These are phyloP conservation scores for Drosophila miranda DNA, from an alignment of 1,140 invertebrate genomes.

Conservation along the genomic window DNA sequence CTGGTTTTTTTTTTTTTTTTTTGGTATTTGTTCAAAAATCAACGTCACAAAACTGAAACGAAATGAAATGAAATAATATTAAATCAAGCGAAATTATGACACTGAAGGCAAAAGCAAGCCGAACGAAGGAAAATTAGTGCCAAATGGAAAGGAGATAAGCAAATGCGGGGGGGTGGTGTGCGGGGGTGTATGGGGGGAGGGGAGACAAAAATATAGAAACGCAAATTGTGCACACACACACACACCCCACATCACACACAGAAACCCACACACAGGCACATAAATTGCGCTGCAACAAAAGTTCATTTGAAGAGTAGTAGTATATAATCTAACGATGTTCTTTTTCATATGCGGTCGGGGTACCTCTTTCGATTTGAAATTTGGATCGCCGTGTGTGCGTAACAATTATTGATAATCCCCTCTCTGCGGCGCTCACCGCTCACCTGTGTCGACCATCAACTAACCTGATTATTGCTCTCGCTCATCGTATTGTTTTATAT, in stretches of 20 bases:
- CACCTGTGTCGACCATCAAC: constrained; percentile 11
- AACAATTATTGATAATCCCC: constrained; percentile 26
- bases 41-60: constrained; percentile 76
- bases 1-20: no score
- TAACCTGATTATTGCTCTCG: constrained; percentile 76
- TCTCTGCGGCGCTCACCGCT: background rate
- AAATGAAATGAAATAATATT: constrained; percentile 42
- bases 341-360: constrained; percentile 1
- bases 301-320: constrained; percentile 14
- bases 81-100: constrained; percentile 57
- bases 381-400: constrained; percentile 27
- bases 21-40: constrained; percentile 53
- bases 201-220: constrained; percentile 47
- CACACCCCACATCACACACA: background rate
- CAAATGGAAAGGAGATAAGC: no score
- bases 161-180: no score
- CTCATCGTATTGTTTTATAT: constrained; percentile 64
- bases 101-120: constrained; percentile 31
- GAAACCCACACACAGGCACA: background rate
- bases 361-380: no score
- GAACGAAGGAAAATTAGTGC: constrained; percentile 6
- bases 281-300: constrained; percentile 58
- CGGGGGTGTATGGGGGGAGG: background rate
- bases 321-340: constrained; percentile 31
- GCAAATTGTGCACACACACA: constrained; percentile 44